Evolutionary conservation across 2,797 vertebrate species (phyloP).

Genomic region (Chanos chanos): DNA sequence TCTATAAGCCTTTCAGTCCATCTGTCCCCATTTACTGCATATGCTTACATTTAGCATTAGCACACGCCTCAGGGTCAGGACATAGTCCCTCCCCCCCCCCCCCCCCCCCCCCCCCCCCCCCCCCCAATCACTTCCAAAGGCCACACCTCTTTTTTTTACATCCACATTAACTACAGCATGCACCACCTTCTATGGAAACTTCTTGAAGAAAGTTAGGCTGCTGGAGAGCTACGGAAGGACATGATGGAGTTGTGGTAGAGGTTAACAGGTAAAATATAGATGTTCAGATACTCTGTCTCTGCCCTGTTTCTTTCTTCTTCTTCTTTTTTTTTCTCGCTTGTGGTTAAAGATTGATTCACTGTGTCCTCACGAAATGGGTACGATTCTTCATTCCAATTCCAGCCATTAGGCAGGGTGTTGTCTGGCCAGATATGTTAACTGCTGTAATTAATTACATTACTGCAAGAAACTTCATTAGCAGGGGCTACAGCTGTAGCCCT

Average conservation of each 20-base stretch:
- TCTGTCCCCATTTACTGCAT: constrained; percentile 29
- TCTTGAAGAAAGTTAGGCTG: too few relatives aligned
- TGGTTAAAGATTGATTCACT: constrained; percentile 61
- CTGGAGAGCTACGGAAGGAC: too few relatives aligned
- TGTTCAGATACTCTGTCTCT: background rate
- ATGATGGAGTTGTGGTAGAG: background rate
- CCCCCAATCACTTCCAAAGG: too few relatives aligned
- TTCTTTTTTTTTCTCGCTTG: constrained; percentile 35
- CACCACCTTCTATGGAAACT: too few relatives aligned
- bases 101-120: too few relatives aligned
- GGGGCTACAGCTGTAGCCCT: constrained; percentile 27
- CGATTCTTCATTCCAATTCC: constrained; percentile 59
- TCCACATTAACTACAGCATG: too few relatives aligned
- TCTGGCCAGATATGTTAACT: constrained; percentile 65
- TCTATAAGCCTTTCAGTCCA: constrained; percentile 32
- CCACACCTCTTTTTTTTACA: too few relatives aligned
- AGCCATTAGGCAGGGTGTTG: constrained; percentile 63
- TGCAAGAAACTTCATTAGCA: constrained; percentile 61
- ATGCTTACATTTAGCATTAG: constrained; percentile 26
- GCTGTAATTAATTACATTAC: constrained; percentile 69
- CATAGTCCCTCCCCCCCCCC: background rate
- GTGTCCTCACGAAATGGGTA: constrained; percentile 49
- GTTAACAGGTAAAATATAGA: background rate
- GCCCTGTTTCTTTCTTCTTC: too few relatives aligned
- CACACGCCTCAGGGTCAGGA: constrained; percentile 3